Percentiles rank a stretch among this genome's conserved stretches.
phyloP scores from a whole-genome alignment of 1,140 invertebrate species.

The Microplitis demolitor region DNA sequence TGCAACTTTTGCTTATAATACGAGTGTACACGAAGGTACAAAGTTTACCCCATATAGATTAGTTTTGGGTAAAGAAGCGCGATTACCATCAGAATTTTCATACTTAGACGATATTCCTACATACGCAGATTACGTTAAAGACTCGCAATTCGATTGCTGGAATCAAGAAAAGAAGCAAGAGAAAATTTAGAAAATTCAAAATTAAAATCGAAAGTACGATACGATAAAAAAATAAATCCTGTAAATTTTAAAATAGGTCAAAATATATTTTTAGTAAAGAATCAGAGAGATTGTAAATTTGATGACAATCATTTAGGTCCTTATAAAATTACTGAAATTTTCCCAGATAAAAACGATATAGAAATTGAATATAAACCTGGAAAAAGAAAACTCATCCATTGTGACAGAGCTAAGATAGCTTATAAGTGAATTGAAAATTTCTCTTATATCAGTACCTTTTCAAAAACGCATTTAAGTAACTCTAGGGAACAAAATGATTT shows the following conservation, averaged over 20 bases:
- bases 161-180: neutral
- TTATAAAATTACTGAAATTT: slow-evolving; percentile 2
- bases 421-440: no score
- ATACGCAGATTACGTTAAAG: slow-evolving; percentile 4
- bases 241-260: neutral
- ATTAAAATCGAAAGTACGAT: neutral
- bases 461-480: no score
- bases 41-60: slow-evolving; percentile 17
- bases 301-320: slow-evolving; percentile 15
- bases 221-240: neutral
- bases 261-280: neutral
- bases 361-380: slow-evolving; percentile 4
- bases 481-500: no score
- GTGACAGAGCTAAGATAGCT: neutral
- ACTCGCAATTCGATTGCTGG: neutral
- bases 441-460: no score
- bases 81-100: slow-evolving; percentile 13
- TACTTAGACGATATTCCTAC: neutral
- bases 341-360: slow-evolving; percentile 16
- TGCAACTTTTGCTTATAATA: slow-evolving; percentile 29
- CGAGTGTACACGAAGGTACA: slow-evolving; percentile 16
- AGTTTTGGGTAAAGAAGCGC: slow-evolving; percentile 11
- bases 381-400: neutral
- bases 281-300: neutral
- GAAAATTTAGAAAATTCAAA: neutral